A percentile compares a stretch with the other conserved stretches of the same genome.
These are phyloP conservation scores for Drosophila novamexicana DNA, from an alignment of 1,140 invertebrate species.

Conservation along the genomic window DNA sequence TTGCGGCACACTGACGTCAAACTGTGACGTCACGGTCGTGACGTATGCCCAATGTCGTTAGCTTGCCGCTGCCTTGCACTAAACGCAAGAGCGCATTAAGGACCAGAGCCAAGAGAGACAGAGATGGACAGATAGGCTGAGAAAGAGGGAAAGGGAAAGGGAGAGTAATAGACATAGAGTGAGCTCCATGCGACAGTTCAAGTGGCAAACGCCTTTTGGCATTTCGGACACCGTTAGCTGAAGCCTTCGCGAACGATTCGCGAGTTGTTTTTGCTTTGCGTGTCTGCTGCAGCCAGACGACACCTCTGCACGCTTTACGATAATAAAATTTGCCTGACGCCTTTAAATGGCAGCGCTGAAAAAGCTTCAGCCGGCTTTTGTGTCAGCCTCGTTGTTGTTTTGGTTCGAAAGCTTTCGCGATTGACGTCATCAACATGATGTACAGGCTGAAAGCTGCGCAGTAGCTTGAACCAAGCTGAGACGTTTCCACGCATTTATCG, in stretches of 20 bases:
- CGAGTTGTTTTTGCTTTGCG: conserved; percentile 7
- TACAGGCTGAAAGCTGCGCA: conserved; percentile 77
- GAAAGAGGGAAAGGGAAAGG: conserved; percentile 1
- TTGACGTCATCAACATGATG: conserved; percentile 78
- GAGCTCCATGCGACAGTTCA: conserved; percentile 34
- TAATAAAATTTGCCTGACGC: conserved; percentile 67
- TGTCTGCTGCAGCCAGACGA: conserved; percentile 44
- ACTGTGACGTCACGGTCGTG: conserved; percentile 65
- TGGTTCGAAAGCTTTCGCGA: conserved; percentile 71
- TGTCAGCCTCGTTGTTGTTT: conserved; percentile 52
- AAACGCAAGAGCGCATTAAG: not conserved
- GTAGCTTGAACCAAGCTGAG: conserved; percentile 56
- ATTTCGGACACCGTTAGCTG: conserved; percentile 67
- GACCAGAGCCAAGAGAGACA: not conserved
- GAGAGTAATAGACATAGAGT: not conserved
- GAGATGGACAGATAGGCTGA: not conserved
- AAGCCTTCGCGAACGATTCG: conserved; percentile 15
- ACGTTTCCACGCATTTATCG: conserved; percentile 76
- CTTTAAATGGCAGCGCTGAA: conserved; percentile 34
- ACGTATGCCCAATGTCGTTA: conserved; percentile 48
- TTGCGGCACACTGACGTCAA: conserved; percentile 66
- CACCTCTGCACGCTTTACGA: conserved; percentile 63
- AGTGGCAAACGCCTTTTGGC: conserved; percentile 61
- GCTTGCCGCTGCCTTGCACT: not conserved
- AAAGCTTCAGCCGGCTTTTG: conserved; percentile 73